phyloP scores from a whole-genome alignment of 2,113 vertebrate genomes.

The Tupaia tana region DNA sequence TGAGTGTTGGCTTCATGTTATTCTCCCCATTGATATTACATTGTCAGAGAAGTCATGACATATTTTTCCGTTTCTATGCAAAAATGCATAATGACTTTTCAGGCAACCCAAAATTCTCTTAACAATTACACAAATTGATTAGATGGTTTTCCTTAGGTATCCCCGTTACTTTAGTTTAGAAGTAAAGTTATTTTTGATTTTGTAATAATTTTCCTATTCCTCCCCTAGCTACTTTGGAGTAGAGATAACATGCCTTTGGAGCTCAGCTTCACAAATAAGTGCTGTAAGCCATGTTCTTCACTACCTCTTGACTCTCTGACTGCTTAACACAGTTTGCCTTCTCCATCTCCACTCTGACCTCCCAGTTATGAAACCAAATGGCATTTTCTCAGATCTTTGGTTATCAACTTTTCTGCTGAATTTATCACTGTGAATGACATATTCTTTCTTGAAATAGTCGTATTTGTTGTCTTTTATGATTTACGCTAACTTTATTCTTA shows the following conservation, averaged over 20 bases:
- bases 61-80: too few relatives aligned
- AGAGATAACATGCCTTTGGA: background rate
- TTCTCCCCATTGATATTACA: background rate
- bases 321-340: background rate
- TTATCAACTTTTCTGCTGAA: background rate
- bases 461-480: background rate
- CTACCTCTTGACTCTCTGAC: background rate
- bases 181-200: background rate
- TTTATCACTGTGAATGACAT: background rate
- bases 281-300: background rate
- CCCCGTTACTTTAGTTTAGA: background rate
- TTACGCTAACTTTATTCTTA: background rate
- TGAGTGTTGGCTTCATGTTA: background rate
- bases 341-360: background rate
- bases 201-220: constrained; percentile 1
- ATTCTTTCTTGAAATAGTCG: constrained; percentile 12
- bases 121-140: background rate
- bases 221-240: background rate
- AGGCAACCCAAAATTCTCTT: background rate
- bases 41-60: too few relatives aligned
- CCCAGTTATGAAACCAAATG: background rate
- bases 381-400: background rate
- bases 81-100: too few relatives aligned
- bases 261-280: background rate
- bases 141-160: background rate